phyloP scores from a whole-genome alignment of 2,888 invertebrate species.

The Ennomos erosarius region DNA sequence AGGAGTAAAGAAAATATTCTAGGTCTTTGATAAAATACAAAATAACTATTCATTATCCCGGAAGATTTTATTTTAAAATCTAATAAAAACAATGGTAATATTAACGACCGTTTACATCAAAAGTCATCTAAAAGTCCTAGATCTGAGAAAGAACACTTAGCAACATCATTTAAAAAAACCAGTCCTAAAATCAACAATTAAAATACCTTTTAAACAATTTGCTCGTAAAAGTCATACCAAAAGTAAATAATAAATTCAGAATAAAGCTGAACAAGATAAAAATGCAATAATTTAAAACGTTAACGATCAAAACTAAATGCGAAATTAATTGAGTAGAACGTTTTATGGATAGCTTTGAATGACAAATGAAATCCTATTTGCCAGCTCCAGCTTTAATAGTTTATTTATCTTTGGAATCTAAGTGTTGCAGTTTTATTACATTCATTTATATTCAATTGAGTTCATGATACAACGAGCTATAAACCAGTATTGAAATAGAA shows the following conservation, averaged over 20 bases:
- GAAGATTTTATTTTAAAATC: too few species aligned
- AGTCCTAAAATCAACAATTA: not conserved
- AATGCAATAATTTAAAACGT: conserved; percentile 54
- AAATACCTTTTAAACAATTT: conserved; percentile 15
- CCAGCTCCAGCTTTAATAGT: conserved; percentile 19
- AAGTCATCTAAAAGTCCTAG: too few species aligned
- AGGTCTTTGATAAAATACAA: too few species aligned
- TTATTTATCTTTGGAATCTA: conserved; percentile 20
- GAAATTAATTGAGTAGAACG: conserved; percentile 52
- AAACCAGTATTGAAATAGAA: too few species aligned
- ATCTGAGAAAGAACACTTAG: too few species aligned
- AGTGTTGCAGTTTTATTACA: conserved; percentile 17
- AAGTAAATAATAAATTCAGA: conserved; percentile 38
- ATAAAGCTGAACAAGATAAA: conserved; percentile 47
- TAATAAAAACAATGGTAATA: too few species aligned
- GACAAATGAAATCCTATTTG: conserved; percentile 21
- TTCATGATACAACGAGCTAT: not conserved
- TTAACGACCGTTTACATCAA: too few species aligned
- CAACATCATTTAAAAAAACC: too few species aligned
- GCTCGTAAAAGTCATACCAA: conserved; percentile 43
- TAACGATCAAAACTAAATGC: conserved; percentile 49
- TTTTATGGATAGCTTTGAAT: conserved; percentile 39
- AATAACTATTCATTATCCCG: too few species aligned
- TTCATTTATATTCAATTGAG: conserved; percentile 15
- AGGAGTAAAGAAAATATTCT: too few species aligned